A percentile compares a stretch with the other conserved stretches of the same genome.
These are phyloP conservation scores for Neodiprion virginianus DNA, from an alignment of 1,140 invertebrate genomes.

Conservation along the genomic window DNA sequence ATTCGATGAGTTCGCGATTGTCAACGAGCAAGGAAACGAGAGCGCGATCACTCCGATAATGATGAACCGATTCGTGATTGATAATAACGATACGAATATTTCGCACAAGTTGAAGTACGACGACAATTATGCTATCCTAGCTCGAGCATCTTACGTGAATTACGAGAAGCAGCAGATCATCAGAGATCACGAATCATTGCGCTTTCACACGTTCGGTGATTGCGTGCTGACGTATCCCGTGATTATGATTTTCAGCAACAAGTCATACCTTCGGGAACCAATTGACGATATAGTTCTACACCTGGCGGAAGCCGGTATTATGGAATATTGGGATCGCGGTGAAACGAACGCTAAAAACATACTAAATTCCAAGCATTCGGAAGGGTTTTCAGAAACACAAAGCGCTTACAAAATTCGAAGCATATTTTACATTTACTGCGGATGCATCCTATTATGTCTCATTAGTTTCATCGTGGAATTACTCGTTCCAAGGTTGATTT, in stretches of 20 bases:
- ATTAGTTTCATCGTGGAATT: background rate
- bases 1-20: background rate
- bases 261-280: background rate
- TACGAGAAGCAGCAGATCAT: background rate
- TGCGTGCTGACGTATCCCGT: background rate
- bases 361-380: background rate
- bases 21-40: background rate
- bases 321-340: background rate
- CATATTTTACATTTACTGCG: background rate
- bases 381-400: background rate
- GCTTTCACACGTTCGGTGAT: background rate
- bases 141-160: background rate
- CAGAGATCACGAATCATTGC: background rate
- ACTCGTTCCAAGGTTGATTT: background rate
- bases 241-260: background rate
- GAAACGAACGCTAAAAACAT: background rate
- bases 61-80: background rate
- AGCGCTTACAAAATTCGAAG: background rate
- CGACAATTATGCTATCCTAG: background rate
- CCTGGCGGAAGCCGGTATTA: background rate
- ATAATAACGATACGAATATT: background rate
- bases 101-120: background rate
- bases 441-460: background rate
- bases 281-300: background rate
- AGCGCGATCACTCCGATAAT: background rate